These are phyloP conservation scores for Zelleria hepariella DNA, from an alignment of 2,888 invertebrate species.

Conservation along the genomic window DNA sequence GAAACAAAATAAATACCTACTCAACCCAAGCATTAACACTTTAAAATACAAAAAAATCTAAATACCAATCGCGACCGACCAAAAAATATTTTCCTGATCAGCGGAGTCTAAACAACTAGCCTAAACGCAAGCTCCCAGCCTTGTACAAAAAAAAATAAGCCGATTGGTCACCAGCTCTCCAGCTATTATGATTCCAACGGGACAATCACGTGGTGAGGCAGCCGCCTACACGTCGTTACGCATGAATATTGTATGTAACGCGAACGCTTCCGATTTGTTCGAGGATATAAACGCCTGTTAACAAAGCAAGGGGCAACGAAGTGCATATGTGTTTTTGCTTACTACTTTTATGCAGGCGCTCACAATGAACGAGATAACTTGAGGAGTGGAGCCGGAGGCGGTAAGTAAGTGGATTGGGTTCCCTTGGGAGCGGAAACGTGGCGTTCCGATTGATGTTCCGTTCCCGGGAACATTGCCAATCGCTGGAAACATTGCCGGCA, in stretches of 20 bases:
- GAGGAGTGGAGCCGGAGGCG: not conserved
- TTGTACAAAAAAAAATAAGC: no score
- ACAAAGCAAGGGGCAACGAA: not conserved
- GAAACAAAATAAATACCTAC: no score
- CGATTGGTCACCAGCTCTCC: no score
- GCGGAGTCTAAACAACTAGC: no score
- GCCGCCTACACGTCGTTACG: not conserved
- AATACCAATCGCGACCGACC: no score
- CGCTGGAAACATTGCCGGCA: no score
- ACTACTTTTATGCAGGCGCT: not conserved
- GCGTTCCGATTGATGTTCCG: not conserved
- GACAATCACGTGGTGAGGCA: not conserved
- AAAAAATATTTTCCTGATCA: no score
- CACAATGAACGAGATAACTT: not conserved
- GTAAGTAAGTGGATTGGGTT: not conserved
- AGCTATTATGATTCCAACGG: not conserved
- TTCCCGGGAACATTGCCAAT: no score
- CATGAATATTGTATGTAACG: not conserved
- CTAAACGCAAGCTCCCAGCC: no score
- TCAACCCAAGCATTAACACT: no score
- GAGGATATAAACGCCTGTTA: not conserved
- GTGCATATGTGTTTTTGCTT: not conserved
- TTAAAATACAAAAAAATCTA: no score
- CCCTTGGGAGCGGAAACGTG: not conserved
- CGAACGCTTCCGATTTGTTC: not conserved